Evolutionary conservation across 2,888 invertebrate genomes (phyloP), one percentile per base, ranked within the genome.

Genomic region (Agrenia bidenticulata): DNA sequence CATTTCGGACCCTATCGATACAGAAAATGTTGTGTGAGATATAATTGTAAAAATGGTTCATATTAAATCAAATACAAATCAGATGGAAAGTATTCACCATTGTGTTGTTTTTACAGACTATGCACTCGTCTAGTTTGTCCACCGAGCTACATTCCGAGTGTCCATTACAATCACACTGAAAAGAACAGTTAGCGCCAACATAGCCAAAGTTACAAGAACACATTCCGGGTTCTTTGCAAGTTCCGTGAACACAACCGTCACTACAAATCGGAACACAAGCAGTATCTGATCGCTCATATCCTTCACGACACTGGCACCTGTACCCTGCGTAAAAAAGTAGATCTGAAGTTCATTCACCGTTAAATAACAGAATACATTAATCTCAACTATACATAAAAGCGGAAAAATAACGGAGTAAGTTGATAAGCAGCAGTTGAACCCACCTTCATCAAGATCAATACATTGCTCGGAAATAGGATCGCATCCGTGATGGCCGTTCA

Each of bases 151-250:
- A 97, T 79, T 94, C 86, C 64, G 94, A 90, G 81, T 96, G 94
- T 0, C 94, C 94, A 79, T 96, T 94, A 80, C 96, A 97, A 79
- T 92, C 88, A 79, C 96, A 96, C 80, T 93, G 91, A 70, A 91
- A 91, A 76, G 91, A 91, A 80, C 96, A 97, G 82, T 94, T 94
- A 74, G 89, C 88, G 61, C 96, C 95, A 24, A 96, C 94, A 80
- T 91, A 96, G 64, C 95, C 95, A 82, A 97, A 96, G 82, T 93
- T 89, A 79, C 96, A 96, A 70, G 87, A 85, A 78, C 96, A 94
- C 66, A 87, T 85, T 92, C 86, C 58, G 4, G 94, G 94, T 77
- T 89, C 87, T 21, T 90, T 82, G 79, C 94, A 94, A 19, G 84
- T 85, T 73, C 94, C 94, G 78, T 92, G 86, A 49, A 92, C 90